phyloP scores from a whole-genome alignment of 2,888 invertebrate species.

The Ichneumoninae sp. region DNA sequence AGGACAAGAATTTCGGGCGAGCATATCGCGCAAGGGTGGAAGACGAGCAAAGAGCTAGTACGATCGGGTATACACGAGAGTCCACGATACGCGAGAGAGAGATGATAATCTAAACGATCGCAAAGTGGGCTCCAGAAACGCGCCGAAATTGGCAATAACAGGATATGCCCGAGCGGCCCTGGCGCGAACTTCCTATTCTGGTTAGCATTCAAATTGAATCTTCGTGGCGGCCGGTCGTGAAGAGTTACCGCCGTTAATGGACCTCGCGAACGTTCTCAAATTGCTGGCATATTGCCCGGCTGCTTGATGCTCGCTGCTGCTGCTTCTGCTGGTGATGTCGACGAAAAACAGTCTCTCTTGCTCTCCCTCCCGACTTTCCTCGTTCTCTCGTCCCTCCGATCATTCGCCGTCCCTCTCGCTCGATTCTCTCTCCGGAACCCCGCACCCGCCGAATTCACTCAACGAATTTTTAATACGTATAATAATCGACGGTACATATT shows the following conservation, averaged over 20 bases:
- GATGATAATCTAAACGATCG: conserved; percentile 83
- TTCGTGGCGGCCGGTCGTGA: conserved; percentile 80
- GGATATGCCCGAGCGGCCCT: conserved; percentile 74
- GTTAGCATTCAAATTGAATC: conserved; percentile 84
- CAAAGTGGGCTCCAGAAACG: conserved; percentile 82
- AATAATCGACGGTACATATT: conserved; percentile 51
- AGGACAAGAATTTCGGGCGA: conserved; percentile 60
- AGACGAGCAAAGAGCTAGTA: conserved; percentile 50
- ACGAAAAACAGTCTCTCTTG: conserved; percentile 56
- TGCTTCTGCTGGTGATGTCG: conserved; percentile 54
- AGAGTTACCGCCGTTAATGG: conserved; percentile 82
- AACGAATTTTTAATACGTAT: conserved; percentile 61
- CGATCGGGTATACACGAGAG: conserved; percentile 51
- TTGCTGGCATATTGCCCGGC: conserved; percentile 75
- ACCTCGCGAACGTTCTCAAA: conserved; percentile 79
- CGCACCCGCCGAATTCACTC: conserved; percentile 55
- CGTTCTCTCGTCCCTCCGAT: conserved; percentile 17
- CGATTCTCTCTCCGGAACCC: conserved; percentile 9
- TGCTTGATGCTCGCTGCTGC: conserved; percentile 55
- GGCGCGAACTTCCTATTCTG: conserved; percentile 81
- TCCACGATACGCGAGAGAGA: conserved; percentile 70
- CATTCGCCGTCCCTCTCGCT: conserved; percentile 8
- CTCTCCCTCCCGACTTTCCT: conserved; percentile 38
- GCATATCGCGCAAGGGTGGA: conserved; percentile 33
- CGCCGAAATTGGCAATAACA: conserved; percentile 82